phyloP scores from a whole-genome alignment of 2,113 vertebrate genomes.

The Pachypanchax playfairii region DNA sequence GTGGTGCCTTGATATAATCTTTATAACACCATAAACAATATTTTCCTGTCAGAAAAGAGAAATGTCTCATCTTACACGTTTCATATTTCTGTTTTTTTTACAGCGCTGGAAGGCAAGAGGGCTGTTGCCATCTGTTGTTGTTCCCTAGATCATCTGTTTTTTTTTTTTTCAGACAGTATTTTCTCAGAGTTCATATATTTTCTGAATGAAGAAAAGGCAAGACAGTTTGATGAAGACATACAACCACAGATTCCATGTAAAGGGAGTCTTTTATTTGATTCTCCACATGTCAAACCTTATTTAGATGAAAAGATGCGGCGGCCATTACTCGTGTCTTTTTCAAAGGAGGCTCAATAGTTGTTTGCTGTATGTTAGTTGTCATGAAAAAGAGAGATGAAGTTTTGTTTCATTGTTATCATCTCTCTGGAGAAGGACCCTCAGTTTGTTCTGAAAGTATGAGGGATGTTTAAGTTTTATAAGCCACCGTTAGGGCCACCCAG shows the following conservation, averaged over 20 bases:
- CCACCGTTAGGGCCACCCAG: conserved; percentile 72
- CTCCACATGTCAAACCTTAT: conserved; percentile 32
- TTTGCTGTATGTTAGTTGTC: conserved; percentile 4
- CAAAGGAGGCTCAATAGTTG: conserved; percentile 16
- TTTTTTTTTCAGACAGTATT: conserved; percentile 58
- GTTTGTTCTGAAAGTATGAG: conserved; percentile 34
- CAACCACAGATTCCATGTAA: conserved; percentile 64
- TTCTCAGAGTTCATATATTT: conserved; percentile 56
- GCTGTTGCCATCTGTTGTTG: conserved; percentile 44
- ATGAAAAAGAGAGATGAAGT: conserved; percentile 18
- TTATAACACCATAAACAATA: conserved; percentile 57
- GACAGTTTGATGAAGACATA: conserved; percentile 44
- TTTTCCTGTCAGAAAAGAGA: conserved; percentile 48
- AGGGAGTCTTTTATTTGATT: conserved; percentile 26
- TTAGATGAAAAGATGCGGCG: conserved; percentile 14
- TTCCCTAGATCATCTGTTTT: conserved; percentile 40
- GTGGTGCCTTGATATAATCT: conserved; percentile 53
- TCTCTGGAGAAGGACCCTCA: conserved; percentile 23
- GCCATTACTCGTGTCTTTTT: background rate
- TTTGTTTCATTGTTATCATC: conserved; percentile 39
- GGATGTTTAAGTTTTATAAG: conserved; percentile 46
- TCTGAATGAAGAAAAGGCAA: conserved; percentile 35
- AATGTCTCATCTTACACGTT: conserved; percentile 32
- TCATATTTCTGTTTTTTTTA: conserved; percentile 36
- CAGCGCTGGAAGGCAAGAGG: conserved; percentile 14